phyloP scores from a whole-genome alignment of 1,140 invertebrate species.

The Drosophila lacertosa region DNA sequence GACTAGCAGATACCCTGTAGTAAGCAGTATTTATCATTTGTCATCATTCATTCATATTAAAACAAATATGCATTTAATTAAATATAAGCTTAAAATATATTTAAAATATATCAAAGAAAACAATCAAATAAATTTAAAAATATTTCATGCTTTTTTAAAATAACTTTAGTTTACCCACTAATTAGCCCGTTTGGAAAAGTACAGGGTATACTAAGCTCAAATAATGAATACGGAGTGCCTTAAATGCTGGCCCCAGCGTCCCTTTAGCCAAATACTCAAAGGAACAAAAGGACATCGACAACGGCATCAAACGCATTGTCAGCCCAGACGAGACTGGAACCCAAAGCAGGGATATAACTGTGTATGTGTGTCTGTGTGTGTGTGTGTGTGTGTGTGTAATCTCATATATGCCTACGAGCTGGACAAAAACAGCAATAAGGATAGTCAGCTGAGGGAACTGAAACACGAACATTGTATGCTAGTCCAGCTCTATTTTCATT shows the following conservation, averaged over 20 bases:
- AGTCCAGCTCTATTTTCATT: slow-evolving; percentile 4
- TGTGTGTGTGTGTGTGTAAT: slow-evolving; percentile 8
- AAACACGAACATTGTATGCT: slow-evolving; percentile 1
- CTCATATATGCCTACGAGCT: slow-evolving; percentile 32
- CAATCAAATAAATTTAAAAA: too few species aligned
- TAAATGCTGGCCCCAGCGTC: background rate
- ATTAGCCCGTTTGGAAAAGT: background rate
- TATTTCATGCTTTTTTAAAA: too few species aligned
- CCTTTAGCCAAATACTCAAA: background rate
- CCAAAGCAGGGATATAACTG: slow-evolving; percentile 16
- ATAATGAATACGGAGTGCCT: slow-evolving; percentile 36
- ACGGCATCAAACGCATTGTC: slow-evolving; percentile 45
- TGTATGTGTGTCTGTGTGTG: too few species aligned
- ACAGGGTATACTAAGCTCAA: slow-evolving; percentile 10
- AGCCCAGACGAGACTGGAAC: slow-evolving; percentile 44
- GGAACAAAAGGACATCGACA: background rate
- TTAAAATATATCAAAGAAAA: too few species aligned
- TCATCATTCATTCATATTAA: too few species aligned
- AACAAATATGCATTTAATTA: too few species aligned
- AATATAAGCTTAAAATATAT: too few species aligned
- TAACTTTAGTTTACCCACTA: background rate
- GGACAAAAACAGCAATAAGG: slow-evolving; percentile 2
- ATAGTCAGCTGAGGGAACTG: too few species aligned
- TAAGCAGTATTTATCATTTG: background rate
- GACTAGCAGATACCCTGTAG: background rate